These are phyloP conservation scores for Lycaena phlaeas DNA, from an alignment of 2,888 invertebrate species.

Conservation along the genomic window DNA sequence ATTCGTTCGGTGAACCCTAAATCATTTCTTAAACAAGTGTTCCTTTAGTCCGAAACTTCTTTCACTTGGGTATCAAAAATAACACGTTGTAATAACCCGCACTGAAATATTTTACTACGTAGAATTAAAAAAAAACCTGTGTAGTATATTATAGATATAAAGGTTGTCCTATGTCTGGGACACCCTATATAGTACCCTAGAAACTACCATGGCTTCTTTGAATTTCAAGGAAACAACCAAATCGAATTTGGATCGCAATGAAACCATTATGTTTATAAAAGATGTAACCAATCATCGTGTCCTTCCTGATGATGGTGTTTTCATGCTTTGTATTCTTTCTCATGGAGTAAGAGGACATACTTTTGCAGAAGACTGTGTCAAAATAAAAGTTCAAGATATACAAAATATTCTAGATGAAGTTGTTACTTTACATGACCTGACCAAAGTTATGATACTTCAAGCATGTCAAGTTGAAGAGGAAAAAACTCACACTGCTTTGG, in stretches of 20 bases:
- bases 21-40: too few relatives aligned
- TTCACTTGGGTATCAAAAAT: too few relatives aligned
- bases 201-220: slow-evolving; percentile 41
- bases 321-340: slow-evolving; percentile 56
- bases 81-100: too few relatives aligned
- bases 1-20: too few relatives aligned
- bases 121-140: too few relatives aligned
- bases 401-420: slow-evolving; percentile 47
- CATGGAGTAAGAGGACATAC: slow-evolving; percentile 57
- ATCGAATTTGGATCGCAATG: slow-evolving; percentile 38
- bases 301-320: slow-evolving; percentile 43
- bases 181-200: slow-evolving; percentile 29
- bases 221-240: slow-evolving; percentile 45
- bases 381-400: slow-evolving; percentile 51
- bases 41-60: too few relatives aligned
- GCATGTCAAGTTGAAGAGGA: slow-evolving; percentile 50
- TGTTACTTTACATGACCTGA: slow-evolving; percentile 36
- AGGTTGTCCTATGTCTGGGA: too few relatives aligned
- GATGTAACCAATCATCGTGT: slow-evolving; percentile 36
- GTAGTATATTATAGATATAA: too few relatives aligned
- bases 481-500: slow-evolving; percentile 26
- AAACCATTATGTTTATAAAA: slow-evolving; percentile 42
- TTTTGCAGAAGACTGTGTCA: slow-evolving; percentile 53
- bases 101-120: too few relatives aligned
- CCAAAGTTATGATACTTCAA: slow-evolving; percentile 55